These are phyloP conservation scores for Nothocercus julius DNA, from an alignment of 2,113 vertebrate species.

Conservation along the genomic window DNA sequence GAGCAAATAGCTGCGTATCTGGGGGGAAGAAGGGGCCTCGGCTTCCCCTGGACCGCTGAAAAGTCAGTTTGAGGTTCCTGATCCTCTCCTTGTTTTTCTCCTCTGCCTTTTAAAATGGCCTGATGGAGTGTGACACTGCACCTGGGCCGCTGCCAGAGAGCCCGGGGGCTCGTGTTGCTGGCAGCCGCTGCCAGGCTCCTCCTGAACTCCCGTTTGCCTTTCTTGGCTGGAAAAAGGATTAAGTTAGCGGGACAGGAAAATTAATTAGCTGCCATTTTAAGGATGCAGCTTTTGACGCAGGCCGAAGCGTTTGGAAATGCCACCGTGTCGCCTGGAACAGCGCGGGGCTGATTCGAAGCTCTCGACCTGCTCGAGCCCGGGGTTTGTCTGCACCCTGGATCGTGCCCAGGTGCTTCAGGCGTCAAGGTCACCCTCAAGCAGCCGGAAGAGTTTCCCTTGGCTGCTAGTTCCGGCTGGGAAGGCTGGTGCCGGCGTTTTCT, in stretches of 20 bases:
- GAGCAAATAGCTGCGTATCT: fast-evolving
- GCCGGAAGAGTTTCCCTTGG: background rate
- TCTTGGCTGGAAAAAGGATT: constrained; percentile 50
- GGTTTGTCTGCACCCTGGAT: background rate
- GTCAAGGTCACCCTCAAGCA: constrained; percentile 48
- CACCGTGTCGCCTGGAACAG: background rate
- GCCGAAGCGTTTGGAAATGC: background rate
- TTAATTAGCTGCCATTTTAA: constrained; percentile 59
- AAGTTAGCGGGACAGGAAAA: constrained; percentile 56
- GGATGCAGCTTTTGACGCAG: constrained; percentile 1
- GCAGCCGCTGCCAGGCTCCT: background rate
- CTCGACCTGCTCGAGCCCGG: background rate
- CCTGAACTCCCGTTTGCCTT: constrained; percentile 36
- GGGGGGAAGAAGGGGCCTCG: background rate
- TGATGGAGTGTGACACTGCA: background rate
- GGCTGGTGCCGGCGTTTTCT: background rate
- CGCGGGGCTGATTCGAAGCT: background rate
- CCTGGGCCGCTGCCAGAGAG: constrained; percentile 4
- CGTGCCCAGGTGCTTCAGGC: background rate
- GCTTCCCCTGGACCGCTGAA: fast-evolving
- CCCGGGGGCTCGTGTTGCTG: background rate
- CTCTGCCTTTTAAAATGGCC: background rate
- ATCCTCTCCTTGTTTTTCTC: background rate
- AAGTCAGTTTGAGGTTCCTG: background rate
- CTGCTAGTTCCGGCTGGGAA: background rate